phyloP scores from a whole-genome alignment of 2,888 invertebrate species.

The Torymus texanus region DNA sequence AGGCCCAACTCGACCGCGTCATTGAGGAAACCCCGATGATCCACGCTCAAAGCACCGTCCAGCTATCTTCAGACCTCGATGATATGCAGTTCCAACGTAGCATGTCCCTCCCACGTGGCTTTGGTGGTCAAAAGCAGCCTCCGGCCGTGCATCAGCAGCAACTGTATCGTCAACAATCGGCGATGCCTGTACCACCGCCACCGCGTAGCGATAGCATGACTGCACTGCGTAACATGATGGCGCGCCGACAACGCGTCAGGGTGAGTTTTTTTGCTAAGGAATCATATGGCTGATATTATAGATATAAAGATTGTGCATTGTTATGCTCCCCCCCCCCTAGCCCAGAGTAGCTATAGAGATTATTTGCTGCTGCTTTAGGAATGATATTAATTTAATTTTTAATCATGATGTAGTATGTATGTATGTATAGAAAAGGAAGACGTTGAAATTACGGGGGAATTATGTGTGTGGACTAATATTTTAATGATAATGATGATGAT shows the following conservation, averaged over 20 bases:
- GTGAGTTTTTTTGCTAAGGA: conserved; percentile 61
- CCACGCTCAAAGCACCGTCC: conserved; percentile 68
- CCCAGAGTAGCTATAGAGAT: too few species aligned
- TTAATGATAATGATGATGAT: too few species aligned
- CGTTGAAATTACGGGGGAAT: conserved; percentile 11
- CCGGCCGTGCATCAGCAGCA: conserved; percentile 60
- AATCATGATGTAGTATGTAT: not conserved
- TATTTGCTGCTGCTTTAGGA: conserved; percentile 40
- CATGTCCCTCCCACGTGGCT: conserved; percentile 75
- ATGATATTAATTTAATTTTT: conserved; percentile 20
- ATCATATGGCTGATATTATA: too few species aligned
- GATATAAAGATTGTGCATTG: too few species aligned
- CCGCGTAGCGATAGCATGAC: conserved; percentile 75
- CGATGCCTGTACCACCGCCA: conserved; percentile 70
- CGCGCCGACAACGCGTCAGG: conserved; percentile 70
- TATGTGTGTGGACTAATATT: not conserved
- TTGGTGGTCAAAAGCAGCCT: conserved; percentile 70
- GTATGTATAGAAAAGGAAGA: conserved; percentile 3
- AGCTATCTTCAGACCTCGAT: conserved; percentile 66
- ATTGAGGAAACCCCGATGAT: conserved; percentile 66
- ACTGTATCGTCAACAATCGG: too few species aligned
- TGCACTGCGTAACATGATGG: conserved; percentile 72
- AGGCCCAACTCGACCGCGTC: conserved; percentile 68
- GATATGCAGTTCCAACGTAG: conserved; percentile 73
- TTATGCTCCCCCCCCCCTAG: too few species aligned